Percentiles rank a stretch among this genome's conserved stretches.
Evolutionary conservation across 2,113 vertebrate genomes (phyloP).

Genomic region (Rhagologus leucostigma): DNA sequence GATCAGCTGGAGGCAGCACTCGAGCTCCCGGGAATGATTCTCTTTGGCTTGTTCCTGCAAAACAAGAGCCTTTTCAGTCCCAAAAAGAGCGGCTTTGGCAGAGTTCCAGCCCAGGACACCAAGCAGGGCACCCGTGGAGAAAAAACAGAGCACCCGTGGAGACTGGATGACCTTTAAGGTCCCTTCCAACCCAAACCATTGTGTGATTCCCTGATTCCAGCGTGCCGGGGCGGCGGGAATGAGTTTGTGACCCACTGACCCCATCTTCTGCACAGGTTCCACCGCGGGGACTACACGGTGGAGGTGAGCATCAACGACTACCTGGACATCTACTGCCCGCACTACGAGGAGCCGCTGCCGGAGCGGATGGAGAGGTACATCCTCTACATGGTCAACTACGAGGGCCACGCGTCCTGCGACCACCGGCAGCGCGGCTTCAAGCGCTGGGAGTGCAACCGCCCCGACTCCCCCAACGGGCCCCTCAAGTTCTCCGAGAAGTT

Average conservation of each 20-base stretch:
- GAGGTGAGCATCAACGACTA: conserved; percentile 97
- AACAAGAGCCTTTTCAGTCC: background rate
- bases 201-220: accelerated
- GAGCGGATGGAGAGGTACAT: conserved; percentile 88
- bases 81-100: background rate
- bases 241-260: accelerated
- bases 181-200: background rate
- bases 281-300: conserved; percentile 87
- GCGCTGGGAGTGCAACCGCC: conserved; percentile 95
- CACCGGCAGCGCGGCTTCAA: conserved; percentile 90
- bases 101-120: background rate
- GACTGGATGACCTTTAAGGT: too few species aligned
- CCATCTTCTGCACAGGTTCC: conserved; percentile 72
- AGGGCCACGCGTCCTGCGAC: conserved; percentile 88
- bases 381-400: conserved; percentile 94
- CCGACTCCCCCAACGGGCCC: conserved; percentile 83
- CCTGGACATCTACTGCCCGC: conserved; percentile 95
- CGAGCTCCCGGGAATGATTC: accelerated
- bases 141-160: accelerated
- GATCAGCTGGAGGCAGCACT: background rate
- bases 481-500: conserved; percentile 97
- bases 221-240: accelerated
- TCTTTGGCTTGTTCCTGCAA: background rate
- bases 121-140: background rate
- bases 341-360: conserved; percentile 82